A percentile compares a stretch with the other conserved stretches of the same genome.
Conservation (phyloP, 2,113 vertebrate genomes). For the Caloenas nicobarica region DNA sequence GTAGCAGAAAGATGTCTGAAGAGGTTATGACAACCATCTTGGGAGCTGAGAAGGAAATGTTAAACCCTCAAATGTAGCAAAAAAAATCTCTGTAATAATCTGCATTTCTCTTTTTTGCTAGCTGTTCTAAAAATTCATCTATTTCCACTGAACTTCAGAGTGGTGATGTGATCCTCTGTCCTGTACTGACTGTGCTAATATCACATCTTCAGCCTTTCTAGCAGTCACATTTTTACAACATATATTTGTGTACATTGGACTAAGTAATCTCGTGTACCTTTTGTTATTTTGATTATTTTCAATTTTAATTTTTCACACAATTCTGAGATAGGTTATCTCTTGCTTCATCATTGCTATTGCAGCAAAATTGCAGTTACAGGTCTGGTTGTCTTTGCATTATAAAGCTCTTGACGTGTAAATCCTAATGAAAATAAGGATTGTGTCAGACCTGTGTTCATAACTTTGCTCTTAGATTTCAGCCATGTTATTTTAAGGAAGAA, state of each 20-base stretch:
- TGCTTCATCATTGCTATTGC: not conserved
- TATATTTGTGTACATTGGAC: not conserved
- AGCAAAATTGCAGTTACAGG: not conserved
- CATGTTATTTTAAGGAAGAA: not conserved
- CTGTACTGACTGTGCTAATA: not conserved
- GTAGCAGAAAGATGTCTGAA: not conserved
- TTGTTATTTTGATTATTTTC: not conserved
- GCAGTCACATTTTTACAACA: not conserved
- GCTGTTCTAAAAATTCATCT: not conserved
- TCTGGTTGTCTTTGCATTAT: not conserved
- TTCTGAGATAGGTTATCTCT: not conserved
- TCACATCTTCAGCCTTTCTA: not conserved
- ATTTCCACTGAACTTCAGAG: not conserved
- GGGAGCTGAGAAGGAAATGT: not conserved
- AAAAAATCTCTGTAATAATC: not conserved
- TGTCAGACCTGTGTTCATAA: not conserved
- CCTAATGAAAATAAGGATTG: not conserved
- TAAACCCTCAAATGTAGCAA: not conserved
- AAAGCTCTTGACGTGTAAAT: not conserved
- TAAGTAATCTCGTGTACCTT: not conserved
- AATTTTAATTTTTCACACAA: not conserved
- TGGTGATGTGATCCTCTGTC: not conserved
- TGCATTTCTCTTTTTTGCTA: not conserved
- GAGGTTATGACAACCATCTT: not conserved
- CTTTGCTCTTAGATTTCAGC: not conserved